Percentiles rank a stretch among this genome's conserved stretches.
Conservation (phyloP, 2,797 vertebrate genomes). For the Leptodactylus fallax region DNA sequence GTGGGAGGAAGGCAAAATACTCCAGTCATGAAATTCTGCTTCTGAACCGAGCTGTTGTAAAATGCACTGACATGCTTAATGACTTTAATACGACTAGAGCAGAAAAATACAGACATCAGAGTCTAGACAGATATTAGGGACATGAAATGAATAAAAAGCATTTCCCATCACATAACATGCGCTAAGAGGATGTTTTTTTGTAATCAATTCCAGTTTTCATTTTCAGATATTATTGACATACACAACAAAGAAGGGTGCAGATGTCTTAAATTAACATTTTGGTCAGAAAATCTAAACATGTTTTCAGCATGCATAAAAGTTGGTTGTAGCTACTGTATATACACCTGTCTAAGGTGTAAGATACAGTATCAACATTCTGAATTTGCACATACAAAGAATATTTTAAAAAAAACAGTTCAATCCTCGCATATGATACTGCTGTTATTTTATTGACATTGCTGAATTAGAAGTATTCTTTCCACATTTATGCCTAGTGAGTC, state of each 20-base stretch:
- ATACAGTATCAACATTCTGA: not conserved
- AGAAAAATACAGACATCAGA: constrained; percentile 57
- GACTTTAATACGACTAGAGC: constrained; percentile 59
- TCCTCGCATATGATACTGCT: no score
- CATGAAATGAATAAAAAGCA: constrained; percentile 42
- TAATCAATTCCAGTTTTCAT: not conserved
- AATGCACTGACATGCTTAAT: constrained; percentile 68
- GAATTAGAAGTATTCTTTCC: not conserved
- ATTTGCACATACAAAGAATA: not conserved
- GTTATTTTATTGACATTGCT: not conserved
- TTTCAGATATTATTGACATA: constrained; percentile 42
- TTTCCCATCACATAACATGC: constrained; percentile 9
- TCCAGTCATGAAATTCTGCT: constrained; percentile 66
- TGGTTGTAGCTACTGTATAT: not conserved
- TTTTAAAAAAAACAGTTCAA: not conserved
- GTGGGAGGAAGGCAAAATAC: constrained; percentile 67
- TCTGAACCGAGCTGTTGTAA: constrained; percentile 66
- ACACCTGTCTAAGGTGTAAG: not conserved
- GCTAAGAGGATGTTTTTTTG: constrained; percentile 5
- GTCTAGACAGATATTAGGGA: constrained; percentile 66
- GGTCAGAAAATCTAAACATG: not conserved
- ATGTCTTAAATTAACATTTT: not conserved
- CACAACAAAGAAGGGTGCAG: not conserved
- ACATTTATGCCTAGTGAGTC: not conserved
- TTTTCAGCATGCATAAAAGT: not conserved